Conservation (phyloP, 2,888 invertebrate genomes). For the Fissipunctia ypsillon region DNA sequence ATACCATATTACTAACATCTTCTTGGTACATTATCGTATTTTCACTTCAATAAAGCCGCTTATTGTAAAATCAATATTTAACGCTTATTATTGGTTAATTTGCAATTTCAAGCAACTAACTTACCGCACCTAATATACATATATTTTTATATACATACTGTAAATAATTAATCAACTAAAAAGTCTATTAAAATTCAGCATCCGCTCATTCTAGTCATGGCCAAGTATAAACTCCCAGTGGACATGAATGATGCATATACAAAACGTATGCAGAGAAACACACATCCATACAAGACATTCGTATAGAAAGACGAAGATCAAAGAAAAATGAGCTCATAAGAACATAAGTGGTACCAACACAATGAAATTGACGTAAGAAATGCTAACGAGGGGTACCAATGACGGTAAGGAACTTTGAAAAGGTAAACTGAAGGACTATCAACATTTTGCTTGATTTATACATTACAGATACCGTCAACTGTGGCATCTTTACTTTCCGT, state of each 20-base stretch:
- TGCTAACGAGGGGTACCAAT: background rate
- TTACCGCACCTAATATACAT: background rate
- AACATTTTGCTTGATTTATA: background rate
- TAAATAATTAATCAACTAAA: conserved; percentile 1
- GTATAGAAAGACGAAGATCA: background rate
- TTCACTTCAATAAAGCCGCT: background rate
- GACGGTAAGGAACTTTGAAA: background rate
- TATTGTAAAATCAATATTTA: background rate
- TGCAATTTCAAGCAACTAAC: background rate
- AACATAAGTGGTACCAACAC: conserved; percentile 1
- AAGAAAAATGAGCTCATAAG: conserved; percentile 4
- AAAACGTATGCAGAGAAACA: background rate
- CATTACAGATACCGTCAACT: too few species aligned
- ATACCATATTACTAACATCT: background rate
- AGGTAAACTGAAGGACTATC: background rate
- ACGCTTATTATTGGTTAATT: background rate
- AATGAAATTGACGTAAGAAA: conserved; percentile 3
- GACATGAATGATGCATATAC: conserved; percentile 19
- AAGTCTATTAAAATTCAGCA: conserved; percentile 9
- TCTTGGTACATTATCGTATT: background rate
- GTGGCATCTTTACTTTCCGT: too few species aligned
- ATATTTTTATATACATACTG: background rate
- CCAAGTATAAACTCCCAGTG: conserved; percentile 30
- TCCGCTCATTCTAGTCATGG: conserved; percentile 32
- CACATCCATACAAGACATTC: background rate